Conservation (phyloP, 2,888 invertebrate genomes). For the Tuta absoluta region DNA sequence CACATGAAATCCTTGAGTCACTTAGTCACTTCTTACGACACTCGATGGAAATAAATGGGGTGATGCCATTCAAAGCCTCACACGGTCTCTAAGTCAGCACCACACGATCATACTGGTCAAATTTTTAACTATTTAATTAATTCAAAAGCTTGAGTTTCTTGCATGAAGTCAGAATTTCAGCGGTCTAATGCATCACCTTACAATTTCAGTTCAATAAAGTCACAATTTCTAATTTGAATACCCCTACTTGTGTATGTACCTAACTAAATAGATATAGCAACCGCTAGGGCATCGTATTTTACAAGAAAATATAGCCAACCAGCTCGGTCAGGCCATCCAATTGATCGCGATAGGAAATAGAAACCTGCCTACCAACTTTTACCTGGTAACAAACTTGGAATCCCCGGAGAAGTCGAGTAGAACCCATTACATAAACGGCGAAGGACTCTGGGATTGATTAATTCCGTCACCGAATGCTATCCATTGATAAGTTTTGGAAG, state of each 20-base stretch:
- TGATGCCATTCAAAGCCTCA: no score
- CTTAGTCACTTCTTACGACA: no score
- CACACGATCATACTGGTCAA: no score
- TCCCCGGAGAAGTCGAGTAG: conserved; percentile 38
- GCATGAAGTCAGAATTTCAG: no score
- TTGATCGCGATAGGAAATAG: conserved; percentile 33
- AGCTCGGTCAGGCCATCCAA: conserved; percentile 31
- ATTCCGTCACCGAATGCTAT: not conserved
- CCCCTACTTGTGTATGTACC: not conserved
- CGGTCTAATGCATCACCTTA: no score
- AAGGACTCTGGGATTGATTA: not conserved
- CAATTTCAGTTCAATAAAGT: no score
- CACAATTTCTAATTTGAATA: not conserved
- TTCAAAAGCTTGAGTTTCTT: no score
- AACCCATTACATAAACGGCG: not conserved
- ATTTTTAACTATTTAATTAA: no score
- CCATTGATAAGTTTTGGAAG: not conserved
- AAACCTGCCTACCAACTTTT: conserved; percentile 4
- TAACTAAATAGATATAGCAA: not conserved
- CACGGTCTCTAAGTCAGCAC: no score
- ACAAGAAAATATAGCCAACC: conserved; percentile 31
- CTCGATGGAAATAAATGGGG: no score
- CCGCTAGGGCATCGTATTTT: conserved; percentile 15
- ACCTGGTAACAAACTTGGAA: conserved; percentile 33
- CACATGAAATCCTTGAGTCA: no score